A percentile compares a stretch with the other conserved stretches of the same genome.
phyloP scores from a whole-genome alignment of 2,113 vertebrate genomes.

The Orycteropus afer region DNA sequence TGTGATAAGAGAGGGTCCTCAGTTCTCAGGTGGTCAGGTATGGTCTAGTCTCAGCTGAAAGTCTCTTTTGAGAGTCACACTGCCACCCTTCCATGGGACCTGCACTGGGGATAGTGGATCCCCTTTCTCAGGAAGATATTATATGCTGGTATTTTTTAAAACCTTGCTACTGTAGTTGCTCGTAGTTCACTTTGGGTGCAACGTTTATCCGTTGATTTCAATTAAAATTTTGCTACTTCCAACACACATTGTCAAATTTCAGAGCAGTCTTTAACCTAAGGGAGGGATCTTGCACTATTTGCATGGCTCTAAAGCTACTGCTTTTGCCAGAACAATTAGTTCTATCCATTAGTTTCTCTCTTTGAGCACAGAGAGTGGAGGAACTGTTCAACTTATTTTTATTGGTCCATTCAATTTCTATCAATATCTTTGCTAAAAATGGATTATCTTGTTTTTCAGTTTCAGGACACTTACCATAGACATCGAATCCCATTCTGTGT shows the following conservation, averaged over 20 bases:
- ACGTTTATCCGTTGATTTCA: neutral
- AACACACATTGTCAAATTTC: neutral
- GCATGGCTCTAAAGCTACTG: neutral
- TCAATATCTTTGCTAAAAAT: neutral
- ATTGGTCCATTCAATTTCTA: neutral
- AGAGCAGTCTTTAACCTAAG: neutral
- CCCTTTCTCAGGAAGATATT: neutral
- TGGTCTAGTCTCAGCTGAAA: neutral
- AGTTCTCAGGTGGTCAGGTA: neutral
- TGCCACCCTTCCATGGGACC: neutral
- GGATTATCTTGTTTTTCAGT: neutral
- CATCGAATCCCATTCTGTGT: neutral
- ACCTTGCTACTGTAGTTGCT: neutral
- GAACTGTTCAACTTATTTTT: neutral
- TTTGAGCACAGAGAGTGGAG: neutral
- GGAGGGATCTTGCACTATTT: neutral
- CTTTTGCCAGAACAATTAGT: neutral
- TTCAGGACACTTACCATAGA: neutral
- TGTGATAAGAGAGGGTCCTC: neutral
- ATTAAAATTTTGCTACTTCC: neutral
- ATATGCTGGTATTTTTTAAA: neutral
- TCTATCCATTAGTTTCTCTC: neutral
- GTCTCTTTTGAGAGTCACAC: rapidly evolving
- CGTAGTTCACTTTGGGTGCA: neutral
- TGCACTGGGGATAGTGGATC: neutral